Evolutionary conservation across 1,140 invertebrate species (phyloP), one percentile per base, ranked within the genome.

Genomic region (Aphelinus certus): DNA sequence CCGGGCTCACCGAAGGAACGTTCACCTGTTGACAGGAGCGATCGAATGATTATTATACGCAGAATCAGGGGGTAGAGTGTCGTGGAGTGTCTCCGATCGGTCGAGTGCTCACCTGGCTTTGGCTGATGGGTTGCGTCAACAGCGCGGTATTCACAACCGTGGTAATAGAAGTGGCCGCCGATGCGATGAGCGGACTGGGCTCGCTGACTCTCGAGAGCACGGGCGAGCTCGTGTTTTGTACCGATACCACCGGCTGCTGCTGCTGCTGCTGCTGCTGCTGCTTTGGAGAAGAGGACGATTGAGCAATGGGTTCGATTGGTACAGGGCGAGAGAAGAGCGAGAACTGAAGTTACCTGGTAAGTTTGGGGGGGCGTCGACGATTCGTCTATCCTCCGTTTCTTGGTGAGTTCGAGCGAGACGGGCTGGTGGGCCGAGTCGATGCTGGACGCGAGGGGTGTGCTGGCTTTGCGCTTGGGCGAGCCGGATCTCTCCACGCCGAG

Each of bases 101-200:
- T 58, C 42, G 79, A 7, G 80, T 73, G 46, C 47, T 77, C 2
- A 78, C 77, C 80, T 83, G 74, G 58, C 74, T 75, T 70, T 79
- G 78, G 71, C 65, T 80, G 64, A 79, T 84, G 3, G 83, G 73
- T 63, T 87, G 86, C 0, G 81, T 66, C 3, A 84, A 64, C 4
- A 86, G 67, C 1, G 90, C 90, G 0, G 90, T 90, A 76, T 92
- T 93, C 10, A 92, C 91, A n/a, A 92, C 90, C 0, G 91, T 91
- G 7, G 91, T 93, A 60, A 94, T 93, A 7, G 93, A 93, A 2
- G 93, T 93, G 2, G 93, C 92, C 1, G 92, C 92, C 76, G 90
- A 91, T 1, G 92, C 92, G 60, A 94, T 92, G n/a, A 95, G 83
- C 2, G 92, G 91, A 82, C 90, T 92, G 0, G 91, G 91, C 79